Evolutionary conservation across 2,797 vertebrate species (phyloP).

Genomic region (Galagoides demidoff): DNA sequence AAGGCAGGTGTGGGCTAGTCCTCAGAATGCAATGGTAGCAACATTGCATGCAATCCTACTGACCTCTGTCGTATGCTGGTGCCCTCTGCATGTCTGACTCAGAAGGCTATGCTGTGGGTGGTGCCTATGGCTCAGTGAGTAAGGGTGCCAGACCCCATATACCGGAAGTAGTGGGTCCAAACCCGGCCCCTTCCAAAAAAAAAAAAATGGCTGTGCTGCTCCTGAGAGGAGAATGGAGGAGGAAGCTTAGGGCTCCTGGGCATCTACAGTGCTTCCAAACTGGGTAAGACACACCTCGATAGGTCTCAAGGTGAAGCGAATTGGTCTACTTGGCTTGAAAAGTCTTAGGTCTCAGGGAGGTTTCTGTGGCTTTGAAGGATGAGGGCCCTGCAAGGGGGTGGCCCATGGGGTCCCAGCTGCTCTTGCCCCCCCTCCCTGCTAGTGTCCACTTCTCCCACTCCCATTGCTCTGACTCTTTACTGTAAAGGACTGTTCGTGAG

Average conservation of each 20-base stretch:
- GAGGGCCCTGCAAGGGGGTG: too few relatives aligned
- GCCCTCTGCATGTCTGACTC: background rate
- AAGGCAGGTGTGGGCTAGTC: background rate
- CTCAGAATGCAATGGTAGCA: background rate
- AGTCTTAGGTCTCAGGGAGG: background rate
- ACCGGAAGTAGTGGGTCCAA: too few relatives aligned
- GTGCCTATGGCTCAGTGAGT: too few relatives aligned
- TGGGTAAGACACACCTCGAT: background rate
- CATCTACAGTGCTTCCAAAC: background rate
- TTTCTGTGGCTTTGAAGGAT: background rate
- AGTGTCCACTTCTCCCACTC: background rate
- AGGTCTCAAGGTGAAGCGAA: background rate
- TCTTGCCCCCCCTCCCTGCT: too few relatives aligned
- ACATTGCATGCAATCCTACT: background rate
- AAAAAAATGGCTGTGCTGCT: background rate
- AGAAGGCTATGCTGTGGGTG: too few relatives aligned
- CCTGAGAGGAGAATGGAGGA: background rate
- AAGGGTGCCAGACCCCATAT: too few relatives aligned
- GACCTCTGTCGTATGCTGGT: background rate
- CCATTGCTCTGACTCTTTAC: background rate
- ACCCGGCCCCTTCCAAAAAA: too few relatives aligned
- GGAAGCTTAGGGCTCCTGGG: background rate
- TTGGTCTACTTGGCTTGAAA: background rate
- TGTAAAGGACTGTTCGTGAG: background rate
- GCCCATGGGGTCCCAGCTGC: too few relatives aligned